Evolutionary conservation across 2,113 vertebrate species (phyloP).

Genomic region (Cryptotis parvus): DNA sequence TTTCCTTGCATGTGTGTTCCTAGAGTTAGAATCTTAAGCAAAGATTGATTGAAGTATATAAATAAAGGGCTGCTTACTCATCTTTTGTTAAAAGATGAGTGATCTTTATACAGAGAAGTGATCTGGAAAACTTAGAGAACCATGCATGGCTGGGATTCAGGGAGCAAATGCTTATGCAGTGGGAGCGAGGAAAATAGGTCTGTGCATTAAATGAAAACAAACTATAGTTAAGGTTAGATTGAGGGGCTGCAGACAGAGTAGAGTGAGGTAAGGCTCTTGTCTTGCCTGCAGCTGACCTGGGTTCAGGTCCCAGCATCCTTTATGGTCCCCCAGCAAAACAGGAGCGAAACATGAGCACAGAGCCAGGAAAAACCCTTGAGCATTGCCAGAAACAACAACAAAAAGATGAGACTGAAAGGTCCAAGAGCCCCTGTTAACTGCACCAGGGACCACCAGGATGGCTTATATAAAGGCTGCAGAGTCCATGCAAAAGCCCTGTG

Average conservation of each 20-base stretch:
- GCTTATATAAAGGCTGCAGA: background rate
- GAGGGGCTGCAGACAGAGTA: too few species aligned
- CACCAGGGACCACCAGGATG: fast-evolving
- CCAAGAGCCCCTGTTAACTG: background rate
- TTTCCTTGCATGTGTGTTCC: background rate
- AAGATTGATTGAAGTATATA: background rate
- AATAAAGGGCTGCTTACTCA: background rate
- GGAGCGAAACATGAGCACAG: too few species aligned
- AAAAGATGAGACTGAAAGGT: background rate
- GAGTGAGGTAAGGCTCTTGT: too few species aligned
- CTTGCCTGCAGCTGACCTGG: too few species aligned
- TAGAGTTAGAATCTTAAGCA: slow-evolving; percentile 38
- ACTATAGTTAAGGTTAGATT: background rate
- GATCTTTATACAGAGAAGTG: background rate
- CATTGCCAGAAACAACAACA: too few species aligned
- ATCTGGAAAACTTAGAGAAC: background rate
- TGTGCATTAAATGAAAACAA: background rate
- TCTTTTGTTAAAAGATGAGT: background rate
- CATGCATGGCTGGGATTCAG: fast-evolving
- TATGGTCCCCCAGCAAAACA: too few species aligned
- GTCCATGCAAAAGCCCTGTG: background rate
- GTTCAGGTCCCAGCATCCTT: too few species aligned
- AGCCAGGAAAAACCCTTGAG: too few species aligned
- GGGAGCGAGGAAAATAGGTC: background rate
- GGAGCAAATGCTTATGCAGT: background rate